Base-by-base conservation (phyloP, 2,888 invertebrate species). In the Meteorus cinctellus region DNA sequence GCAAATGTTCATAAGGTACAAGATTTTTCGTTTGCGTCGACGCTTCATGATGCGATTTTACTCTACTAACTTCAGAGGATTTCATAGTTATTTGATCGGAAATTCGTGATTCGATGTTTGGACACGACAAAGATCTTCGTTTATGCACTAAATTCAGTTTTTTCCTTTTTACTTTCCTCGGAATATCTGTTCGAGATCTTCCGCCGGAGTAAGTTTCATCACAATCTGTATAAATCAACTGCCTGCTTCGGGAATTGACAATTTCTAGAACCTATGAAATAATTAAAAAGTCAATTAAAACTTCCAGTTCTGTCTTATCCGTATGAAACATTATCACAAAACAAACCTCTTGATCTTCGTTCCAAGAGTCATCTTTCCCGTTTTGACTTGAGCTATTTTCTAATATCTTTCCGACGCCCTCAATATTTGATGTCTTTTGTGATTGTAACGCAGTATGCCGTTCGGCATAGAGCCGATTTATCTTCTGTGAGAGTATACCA, bases 1-100 rank as follows among this genome's bases (percentile, higher is more conserved):
- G 92, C 72, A 95, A 90, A 87, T 94, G 93, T 86, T 96, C 96
- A 87, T 96, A 96, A 69, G 94, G 94, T 92, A 94, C 93, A 81
- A 92, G 89, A 85, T 94, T 93, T 71, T 93, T 92, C 14, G 96
- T 96, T 89, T 96, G 96, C 0, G 94, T 93, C 41, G 55, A 55
- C 8, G n/a, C 55, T 19, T 55, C 55, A 8, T 19, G n/a, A 24
- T 8, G 19, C 55, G 24, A 24, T 8, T 27, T 27, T 5, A 19
- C 27, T 48, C 34, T 45, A 12, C 45, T 59, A 10, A 45, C 36
- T 0, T 41, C 6, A 45, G 73, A 41, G 27, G 77, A 75, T 41
- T 78, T 83, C 76, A 59, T 78, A 34, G 70, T 79, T 70, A 84
- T 86, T 74, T 34, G 41, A 51, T 74, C 73, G 60, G 77, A 75